Percentiles rank a stretch among this genome's conserved stretches.
phyloP scores from a whole-genome alignment of 2,888 invertebrate genomes.

The Panopea generosa region DNA sequence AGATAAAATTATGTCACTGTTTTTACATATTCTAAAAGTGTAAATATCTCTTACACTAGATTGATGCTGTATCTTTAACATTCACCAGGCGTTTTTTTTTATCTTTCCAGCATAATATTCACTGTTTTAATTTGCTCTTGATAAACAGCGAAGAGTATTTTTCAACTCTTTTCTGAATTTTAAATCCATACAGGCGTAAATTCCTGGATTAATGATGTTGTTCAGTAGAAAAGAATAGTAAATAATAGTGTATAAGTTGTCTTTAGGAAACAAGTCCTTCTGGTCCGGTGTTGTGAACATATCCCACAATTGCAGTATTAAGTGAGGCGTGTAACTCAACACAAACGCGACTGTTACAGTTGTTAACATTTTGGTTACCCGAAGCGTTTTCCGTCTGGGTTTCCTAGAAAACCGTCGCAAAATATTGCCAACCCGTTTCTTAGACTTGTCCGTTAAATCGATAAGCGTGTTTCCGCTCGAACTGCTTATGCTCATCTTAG shows the following conservation, averaged over 20 bases:
- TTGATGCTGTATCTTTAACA: too few relatives aligned
- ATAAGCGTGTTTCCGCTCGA: too few relatives aligned
- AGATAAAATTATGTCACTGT: too few relatives aligned
- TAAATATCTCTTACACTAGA: too few relatives aligned
- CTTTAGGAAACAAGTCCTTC: conserved; percentile 36
- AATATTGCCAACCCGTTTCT: conserved; percentile 13
- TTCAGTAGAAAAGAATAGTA: conserved; percentile 60
- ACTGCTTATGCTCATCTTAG: conserved; percentile 15
- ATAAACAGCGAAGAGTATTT: too few relatives aligned
- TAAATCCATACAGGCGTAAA: conserved; percentile 58
- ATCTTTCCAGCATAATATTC: too few relatives aligned
- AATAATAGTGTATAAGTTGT: conserved; percentile 52
- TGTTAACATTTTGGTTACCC: conserved; percentile 59
- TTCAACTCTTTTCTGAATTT: conserved; percentile 45
- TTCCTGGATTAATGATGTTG: conserved; percentile 57
- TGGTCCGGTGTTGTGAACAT: conserved; percentile 21
- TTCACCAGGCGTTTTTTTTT: too few relatives aligned
- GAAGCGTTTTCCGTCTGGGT: conserved; percentile 41
- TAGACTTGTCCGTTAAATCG: too few relatives aligned
- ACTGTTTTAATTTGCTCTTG: too few relatives aligned
- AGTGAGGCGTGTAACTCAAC: conserved; percentile 51
- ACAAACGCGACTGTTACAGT: conserved; percentile 52
- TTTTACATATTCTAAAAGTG: too few relatives aligned
- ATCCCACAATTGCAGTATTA: conserved; percentile 47
- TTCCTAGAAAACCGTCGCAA: conserved; percentile 34